phyloP scores from a whole-genome alignment of 2,888 invertebrate genomes.

The Eupithecia insigniata region DNA sequence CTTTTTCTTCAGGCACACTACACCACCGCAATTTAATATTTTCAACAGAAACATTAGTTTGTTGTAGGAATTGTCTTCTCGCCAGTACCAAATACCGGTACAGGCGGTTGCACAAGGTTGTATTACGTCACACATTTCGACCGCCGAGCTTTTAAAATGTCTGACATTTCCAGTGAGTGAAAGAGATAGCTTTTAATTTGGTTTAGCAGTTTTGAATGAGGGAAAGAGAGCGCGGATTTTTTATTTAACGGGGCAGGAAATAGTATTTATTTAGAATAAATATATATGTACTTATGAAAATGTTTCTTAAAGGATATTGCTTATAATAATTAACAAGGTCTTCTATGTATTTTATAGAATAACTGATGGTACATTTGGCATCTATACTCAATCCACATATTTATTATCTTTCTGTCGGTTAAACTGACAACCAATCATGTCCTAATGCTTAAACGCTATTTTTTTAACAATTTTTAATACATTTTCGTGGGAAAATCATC shows the following conservation, averaged over 20 bases:
- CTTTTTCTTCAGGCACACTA: no score
- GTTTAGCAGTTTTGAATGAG: not conserved
- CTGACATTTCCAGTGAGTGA: conserved; percentile 32
- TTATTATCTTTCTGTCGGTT: no score
- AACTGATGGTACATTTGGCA: no score
- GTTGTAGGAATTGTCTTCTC: conserved; percentile 19
- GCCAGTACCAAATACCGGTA: conserved; percentile 38
- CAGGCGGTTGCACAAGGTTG: conserved; percentile 45
- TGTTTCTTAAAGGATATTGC: not conserved
- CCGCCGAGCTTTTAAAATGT: conserved; percentile 22
- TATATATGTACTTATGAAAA: not conserved
- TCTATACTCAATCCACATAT: no score
- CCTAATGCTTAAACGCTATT: no score
- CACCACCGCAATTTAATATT: no score
- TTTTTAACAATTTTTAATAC: no score
- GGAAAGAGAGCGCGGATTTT: not conserved
- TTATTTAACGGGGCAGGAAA: conserved; percentile 1
- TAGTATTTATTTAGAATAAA: not conserved
- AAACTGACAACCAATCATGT: no score
- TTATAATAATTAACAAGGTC: not conserved
- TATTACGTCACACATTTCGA: conserved; percentile 45
- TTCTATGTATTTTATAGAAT: no score
- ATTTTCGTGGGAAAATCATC: no score
- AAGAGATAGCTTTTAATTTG: conserved; percentile 22
- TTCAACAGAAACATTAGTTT: not conserved